These are phyloP conservation scores for Proterorhinus semilunaris DNA, from an alignment of 2,113 vertebrate genomes.

Conservation along the genomic window DNA sequence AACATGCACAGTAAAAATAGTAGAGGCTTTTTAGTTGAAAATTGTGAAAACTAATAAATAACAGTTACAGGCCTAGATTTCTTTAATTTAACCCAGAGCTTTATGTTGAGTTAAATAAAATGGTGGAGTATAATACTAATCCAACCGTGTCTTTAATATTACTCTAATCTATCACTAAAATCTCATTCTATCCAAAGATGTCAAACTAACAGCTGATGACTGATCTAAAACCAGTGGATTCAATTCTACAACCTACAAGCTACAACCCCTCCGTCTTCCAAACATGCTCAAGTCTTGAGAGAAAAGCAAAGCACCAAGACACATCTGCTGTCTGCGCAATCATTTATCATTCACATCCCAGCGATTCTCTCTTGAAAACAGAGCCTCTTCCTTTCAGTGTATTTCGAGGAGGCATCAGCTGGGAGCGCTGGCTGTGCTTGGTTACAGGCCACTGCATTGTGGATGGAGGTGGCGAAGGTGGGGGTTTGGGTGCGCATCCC, in stretches of 20 bases:
- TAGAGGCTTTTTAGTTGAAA: no score
- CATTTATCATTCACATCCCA: conserved; percentile 54
- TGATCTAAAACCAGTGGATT: conserved; percentile 10
- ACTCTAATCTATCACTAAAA: background rate
- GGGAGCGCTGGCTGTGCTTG: conserved; percentile 42
- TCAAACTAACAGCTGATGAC: background rate
- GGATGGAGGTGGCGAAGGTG: conserved; percentile 18
- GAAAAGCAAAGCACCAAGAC: conserved; percentile 38
- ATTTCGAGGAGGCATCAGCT: conserved; percentile 62
- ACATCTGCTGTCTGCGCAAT: conserved; percentile 60
- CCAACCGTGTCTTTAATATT: background rate
- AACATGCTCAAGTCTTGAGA: conserved; percentile 18
- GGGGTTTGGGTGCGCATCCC: conserved; percentile 18
- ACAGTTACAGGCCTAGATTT: no score
- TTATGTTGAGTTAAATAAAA: no score
- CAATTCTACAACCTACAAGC: no score
- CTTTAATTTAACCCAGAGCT: no score
- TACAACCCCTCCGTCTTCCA: conserved; percentile 19
- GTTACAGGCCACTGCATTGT: conserved; percentile 56
- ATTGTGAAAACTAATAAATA: no score
- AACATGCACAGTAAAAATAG: no score
- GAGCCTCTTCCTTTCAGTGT: conserved; percentile 23
- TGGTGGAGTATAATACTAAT: background rate
- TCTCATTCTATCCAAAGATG: background rate
- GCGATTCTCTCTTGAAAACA: conserved; percentile 48